These are phyloP conservation scores for Xiphydria camelus DNA, from an alignment of 2,888 invertebrate genomes.

Conservation along the genomic window DNA sequence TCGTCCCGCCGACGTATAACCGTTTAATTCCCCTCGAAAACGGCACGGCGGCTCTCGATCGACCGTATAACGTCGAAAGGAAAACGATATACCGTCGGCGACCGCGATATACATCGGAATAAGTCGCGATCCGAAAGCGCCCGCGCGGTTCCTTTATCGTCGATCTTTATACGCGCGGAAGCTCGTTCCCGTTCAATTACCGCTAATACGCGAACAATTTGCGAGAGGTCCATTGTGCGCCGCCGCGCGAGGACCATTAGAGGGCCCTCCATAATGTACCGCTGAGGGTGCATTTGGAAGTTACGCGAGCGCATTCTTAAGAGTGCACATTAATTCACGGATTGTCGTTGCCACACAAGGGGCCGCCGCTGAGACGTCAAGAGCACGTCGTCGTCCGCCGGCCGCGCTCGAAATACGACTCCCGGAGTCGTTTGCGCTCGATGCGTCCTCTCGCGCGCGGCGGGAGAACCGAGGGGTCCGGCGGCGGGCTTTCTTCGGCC, in stretches of 20 bases:
- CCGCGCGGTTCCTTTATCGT: no score
- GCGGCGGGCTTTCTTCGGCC: no score
- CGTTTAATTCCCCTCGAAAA: no score
- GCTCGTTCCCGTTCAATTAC: conserved; percentile 36
- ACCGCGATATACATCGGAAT: no score
- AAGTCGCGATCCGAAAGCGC: no score
- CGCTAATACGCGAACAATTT: conserved; percentile 37
- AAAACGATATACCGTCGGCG: no score
- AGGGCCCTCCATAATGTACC: conserved; percentile 10
- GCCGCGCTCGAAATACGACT: conserved; percentile 26
- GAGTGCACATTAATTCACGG: conserved; percentile 38
- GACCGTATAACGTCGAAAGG: no score
- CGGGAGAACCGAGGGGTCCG: no score
- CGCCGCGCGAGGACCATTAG: conserved; percentile 15
- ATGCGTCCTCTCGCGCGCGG: conserved; percentile 14
- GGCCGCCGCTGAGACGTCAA: conserved; percentile 35
- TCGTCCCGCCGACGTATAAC: no score
- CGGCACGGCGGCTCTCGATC: no score
- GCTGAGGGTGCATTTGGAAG: conserved; percentile 10
- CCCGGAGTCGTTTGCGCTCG: conserved; percentile 24
- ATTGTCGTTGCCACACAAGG: conserved; percentile 30
- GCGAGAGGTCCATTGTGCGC: conserved; percentile 31
- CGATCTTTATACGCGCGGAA: no score
- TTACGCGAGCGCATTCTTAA: conserved; percentile 20
- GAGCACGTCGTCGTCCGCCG: conserved; percentile 23